Base-by-base conservation (phyloP, 1,140 invertebrate species). In the Halictus rubicundus region DNA sequence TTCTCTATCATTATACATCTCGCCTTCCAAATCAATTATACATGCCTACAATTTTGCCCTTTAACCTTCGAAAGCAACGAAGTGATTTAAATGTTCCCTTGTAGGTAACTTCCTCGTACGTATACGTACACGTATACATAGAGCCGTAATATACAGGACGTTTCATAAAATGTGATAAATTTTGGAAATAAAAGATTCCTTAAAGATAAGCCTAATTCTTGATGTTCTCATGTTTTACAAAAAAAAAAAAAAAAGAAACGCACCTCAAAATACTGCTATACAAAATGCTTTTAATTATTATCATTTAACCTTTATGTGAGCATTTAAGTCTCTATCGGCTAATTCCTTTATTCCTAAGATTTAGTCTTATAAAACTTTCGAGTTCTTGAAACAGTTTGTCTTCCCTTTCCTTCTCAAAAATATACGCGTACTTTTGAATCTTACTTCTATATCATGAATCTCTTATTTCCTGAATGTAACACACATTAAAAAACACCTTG, bases 401-500 rank as follows among this genome's bases (percentile, higher is more conserved):
- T 46, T 39, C 10, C 16, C 61, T 61, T 49, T 25, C 16, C 9
- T 25, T 70, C 61, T 25, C 21, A 77, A 77, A 76, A 76, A 76
- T 74, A 68, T 68, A 77, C 12, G 49, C n/a, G 16, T 10, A 70
- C 8, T 68, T 52, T 52, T 71, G 42, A 10, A 8, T 39, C 37
- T 71, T 32, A 49, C 39, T 66, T 64, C 23, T 32, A 59, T n/a
- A 63, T 60, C 6, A 25, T 14, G 63, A 78, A 42, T 63, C 73
- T 78, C 81, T 84, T 87, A 85, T 87, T 87, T 63, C 73, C 70
- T 46, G 12, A 69, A 57, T 80, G 60, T 60, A 78, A 42, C 60
- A 66, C 61, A 70, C 21, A 79, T 78, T 80, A 78, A 69, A 83
- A 84, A 83, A 68, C 80, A 81, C 64, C 84, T 71, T 84, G 54